A percentile compares a stretch with the other conserved stretches of the same genome.
Evolutionary conservation across 2,113 vertebrate species (phyloP).

Genomic region (Gulo gulo): DNA sequence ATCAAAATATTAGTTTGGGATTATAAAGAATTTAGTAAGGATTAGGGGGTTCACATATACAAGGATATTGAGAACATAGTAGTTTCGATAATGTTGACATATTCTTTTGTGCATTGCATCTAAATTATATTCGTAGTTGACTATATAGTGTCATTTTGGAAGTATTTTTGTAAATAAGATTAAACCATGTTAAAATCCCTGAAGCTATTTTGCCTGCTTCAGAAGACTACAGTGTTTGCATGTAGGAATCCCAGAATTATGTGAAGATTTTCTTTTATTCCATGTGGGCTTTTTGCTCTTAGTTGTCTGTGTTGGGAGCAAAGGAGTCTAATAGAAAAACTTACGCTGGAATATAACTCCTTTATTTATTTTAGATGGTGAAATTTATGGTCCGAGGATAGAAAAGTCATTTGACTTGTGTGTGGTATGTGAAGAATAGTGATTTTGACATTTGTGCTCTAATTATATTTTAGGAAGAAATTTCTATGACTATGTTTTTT

Average conservation of each 20-base stretch:
- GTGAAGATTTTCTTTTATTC: neutral
- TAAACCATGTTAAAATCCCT: slow-evolving; percentile 13
- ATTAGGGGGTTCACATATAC: neutral
- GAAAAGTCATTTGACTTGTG: neutral
- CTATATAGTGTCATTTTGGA: neutral
- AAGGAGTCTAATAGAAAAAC: slow-evolving; percentile 12
- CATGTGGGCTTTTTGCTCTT: neutral
- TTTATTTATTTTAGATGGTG: slow-evolving; percentile 7
- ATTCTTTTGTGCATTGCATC: neutral
- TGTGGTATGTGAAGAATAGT: neutral
- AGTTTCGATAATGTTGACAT: neutral
- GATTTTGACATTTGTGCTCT: neutral
- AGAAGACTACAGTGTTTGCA: neutral
- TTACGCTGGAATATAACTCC: neutral
- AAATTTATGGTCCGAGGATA: neutral
- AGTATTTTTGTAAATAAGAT: slow-evolving; percentile 2
- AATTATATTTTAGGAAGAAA: slow-evolving; percentile 45
- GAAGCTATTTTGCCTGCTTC: neutral
- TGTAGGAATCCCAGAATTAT: neutral
- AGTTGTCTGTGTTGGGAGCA: neutral
- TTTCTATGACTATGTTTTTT: neutral
- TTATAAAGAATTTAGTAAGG: slow-evolving; percentile 38
- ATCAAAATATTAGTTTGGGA: slow-evolving; percentile 15
- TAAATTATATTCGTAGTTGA: slow-evolving; percentile 28
- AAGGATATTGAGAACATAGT: neutral